These are phyloP conservation scores for Equus quagga DNA, from an alignment of 2,113 vertebrate species.

Conservation along the genomic window DNA sequence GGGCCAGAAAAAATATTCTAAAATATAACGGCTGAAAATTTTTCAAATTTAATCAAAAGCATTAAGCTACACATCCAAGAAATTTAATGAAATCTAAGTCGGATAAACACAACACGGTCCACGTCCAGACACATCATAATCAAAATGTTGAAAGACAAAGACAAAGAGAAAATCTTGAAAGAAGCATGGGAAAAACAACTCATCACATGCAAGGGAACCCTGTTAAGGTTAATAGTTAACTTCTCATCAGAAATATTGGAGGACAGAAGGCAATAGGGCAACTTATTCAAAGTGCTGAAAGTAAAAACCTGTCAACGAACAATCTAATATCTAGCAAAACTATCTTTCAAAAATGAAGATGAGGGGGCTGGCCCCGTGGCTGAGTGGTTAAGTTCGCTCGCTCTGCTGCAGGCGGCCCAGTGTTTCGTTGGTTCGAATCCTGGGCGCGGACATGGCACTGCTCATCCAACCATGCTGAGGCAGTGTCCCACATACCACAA, in stretches of 20 bases:
- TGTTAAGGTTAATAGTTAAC: background rate
- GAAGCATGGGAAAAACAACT: background rate
- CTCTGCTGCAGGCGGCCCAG: no score
- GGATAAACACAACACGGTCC: background rate
- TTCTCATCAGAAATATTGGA: background rate
- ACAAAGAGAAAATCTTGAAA: background rate
- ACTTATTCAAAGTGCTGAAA: background rate
- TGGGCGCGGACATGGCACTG: no score
- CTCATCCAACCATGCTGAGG: no score
- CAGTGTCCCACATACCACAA: no score
- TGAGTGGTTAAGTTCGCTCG: no score
- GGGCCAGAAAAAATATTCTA: background rate
- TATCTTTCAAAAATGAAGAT: background rate
- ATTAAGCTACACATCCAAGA: background rate
- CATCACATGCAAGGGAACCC: background rate
- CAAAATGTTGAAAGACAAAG: background rate
- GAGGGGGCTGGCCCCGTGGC: background rate
- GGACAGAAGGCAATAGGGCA: background rate
- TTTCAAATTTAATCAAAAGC: background rate
- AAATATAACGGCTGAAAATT: background rate
- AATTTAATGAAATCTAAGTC: slow-evolving; percentile 1
- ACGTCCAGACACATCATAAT: background rate
- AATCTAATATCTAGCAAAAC: background rate
- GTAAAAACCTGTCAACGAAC: background rate
- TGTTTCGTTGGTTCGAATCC: no score